These are phyloP conservation scores for Albula goreensis DNA, from an alignment of 2,113 vertebrate genomes.

Conservation along the genomic window DNA sequence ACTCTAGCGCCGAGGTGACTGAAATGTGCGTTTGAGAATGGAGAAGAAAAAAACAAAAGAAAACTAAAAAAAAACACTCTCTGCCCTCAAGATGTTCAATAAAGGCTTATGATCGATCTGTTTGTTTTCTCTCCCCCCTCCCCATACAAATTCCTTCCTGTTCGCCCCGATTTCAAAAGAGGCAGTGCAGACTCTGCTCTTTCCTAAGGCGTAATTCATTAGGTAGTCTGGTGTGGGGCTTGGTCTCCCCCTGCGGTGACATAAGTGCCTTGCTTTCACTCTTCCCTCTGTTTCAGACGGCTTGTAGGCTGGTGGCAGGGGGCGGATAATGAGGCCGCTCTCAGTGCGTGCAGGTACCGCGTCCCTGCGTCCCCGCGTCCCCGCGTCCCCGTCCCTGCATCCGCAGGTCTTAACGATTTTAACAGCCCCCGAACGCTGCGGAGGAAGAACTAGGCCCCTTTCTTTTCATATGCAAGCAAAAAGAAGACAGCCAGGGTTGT, in stretches of 20 bases:
- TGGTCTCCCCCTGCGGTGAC: neutral
- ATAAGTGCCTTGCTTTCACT: neutral
- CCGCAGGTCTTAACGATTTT: neutral
- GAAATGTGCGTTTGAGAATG: neutral
- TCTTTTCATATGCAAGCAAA: no score
- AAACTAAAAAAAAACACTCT: neutral
- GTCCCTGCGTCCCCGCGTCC: neutral
- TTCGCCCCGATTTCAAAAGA: neutral
- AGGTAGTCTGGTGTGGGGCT: neutral
- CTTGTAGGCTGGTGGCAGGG: neutral
- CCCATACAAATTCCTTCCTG: neutral
- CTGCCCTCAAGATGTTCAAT: constrained; percentile 3
- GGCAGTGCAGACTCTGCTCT: neutral
- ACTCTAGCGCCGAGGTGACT: neutral
- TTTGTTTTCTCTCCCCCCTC: neutral
- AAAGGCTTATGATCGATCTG: neutral
- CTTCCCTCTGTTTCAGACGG: neutral
- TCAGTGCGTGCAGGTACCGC: neutral
- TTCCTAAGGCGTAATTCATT: neutral
- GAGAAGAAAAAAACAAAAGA: neutral
- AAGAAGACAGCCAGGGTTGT: no score
- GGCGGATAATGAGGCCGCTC: neutral
- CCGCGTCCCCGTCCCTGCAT: neutral
- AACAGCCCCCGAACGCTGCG: neutral
- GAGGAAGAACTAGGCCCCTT: no score